Evolutionary conservation across 2,113 vertebrate species (phyloP).

Genomic region (Oncorhynchus nerka): DNA sequence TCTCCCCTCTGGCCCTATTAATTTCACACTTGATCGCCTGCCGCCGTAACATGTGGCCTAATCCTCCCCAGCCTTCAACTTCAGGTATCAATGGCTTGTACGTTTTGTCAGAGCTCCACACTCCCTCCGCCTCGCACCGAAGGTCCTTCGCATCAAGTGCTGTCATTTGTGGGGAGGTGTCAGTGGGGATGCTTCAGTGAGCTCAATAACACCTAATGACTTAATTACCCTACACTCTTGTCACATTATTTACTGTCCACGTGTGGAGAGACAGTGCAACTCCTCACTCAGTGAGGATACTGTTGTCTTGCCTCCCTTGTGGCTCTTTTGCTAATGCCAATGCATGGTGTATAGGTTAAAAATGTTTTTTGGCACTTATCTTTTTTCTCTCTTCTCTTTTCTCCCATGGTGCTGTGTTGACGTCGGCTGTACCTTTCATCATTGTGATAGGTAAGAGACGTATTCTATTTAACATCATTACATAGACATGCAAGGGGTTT

Average conservation of each 20-base stretch:
- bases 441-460: constrained; percentile 56
- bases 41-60: constrained; percentile 30
- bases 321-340: background rate
- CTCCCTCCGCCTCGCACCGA: background rate
- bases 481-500: background rate
- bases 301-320: background rate
- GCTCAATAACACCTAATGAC: background rate
- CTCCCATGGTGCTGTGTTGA: constrained; percentile 26
- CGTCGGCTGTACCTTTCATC: constrained; percentile 14
- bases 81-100: constrained; percentile 27
- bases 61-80: constrained; percentile 33
- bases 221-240: background rate
- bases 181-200: background rate
- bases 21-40: constrained; percentile 51
- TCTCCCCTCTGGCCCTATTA: constrained; percentile 32
- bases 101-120: background rate
- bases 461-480: background rate
- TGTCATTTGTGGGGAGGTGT: background rate
- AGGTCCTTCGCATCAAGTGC: constrained; percentile 1
- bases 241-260: constrained; percentile 17
- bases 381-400: constrained; percentile 10
- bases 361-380: constrained; percentile 34
- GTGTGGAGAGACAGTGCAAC: background rate
- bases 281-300: constrained; percentile 3
- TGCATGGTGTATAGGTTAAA: background rate